Conservation (phyloP, 2,113 vertebrate species). For the Etheostoma spectabile region DNA sequence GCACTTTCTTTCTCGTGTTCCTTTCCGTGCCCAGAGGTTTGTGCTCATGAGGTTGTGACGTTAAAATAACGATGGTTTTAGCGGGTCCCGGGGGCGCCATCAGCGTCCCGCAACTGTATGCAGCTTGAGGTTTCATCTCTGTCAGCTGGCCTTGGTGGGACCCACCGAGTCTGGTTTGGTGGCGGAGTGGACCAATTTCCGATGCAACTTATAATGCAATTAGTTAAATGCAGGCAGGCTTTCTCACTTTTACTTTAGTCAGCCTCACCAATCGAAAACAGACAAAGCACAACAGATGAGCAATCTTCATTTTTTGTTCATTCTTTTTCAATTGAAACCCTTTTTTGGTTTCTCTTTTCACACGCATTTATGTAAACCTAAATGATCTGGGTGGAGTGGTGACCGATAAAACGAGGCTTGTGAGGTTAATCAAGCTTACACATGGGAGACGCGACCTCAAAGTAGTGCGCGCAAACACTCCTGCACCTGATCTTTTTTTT, state of each 20-base stretch:
- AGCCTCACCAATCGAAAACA: not conserved
- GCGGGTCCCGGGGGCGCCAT: constrained; percentile 28
- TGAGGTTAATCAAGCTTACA: constrained; percentile 12
- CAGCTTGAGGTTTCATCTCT: constrained; percentile 32
- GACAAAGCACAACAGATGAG: not conserved
- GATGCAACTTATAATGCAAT: constrained; percentile 3
- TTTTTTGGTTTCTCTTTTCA: not conserved
- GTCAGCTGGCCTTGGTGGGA: constrained; percentile 28
- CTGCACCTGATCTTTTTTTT: too few species aligned
- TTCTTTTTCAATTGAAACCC: not conserved
- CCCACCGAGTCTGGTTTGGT: constrained; percentile 8
- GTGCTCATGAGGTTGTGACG: constrained; percentile 33
- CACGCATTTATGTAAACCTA: not conserved
- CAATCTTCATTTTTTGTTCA: not conserved
- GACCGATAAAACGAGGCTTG: not conserved
- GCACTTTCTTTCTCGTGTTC: not conserved
- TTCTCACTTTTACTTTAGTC: constrained; percentile 10
- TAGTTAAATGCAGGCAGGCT: constrained; percentile 12
- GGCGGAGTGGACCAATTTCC: not conserved
- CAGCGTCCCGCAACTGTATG: constrained; percentile 30
- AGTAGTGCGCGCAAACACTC: constrained; percentile 34
- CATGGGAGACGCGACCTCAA: not conserved
- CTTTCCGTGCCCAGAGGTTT: constrained; percentile 45
- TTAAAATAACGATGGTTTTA: constrained; percentile 22
- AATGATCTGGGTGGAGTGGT: not conserved